Evolutionary conservation across 2,888 invertebrate genomes (phyloP), one percentile per base, ranked within the genome.

Genomic region (Acanthosepion lycidas): DNA sequence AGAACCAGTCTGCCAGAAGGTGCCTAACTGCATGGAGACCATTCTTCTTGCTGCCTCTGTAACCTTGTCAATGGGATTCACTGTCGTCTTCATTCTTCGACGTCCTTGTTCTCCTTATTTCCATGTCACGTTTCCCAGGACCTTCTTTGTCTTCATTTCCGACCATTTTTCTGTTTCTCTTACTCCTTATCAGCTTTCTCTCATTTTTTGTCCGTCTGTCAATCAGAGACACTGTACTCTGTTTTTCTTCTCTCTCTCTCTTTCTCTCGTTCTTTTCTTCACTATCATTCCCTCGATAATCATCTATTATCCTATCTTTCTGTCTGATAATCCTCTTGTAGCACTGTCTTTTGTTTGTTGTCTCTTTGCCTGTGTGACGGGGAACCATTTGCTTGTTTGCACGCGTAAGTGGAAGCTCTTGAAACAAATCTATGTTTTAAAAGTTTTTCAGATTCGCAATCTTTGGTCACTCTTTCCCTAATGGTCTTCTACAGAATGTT

Each of bases 391-490:
- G n/a, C 78, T 78, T 78, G n/a, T 78, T n/a, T 78, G 28, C 18
- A 15, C 15, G n/a, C n/a, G 23, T n/a, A 78, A n/a, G 78, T 78
- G 78, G n/a, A 78, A 78, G n/a, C 15, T 18, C 78, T n/a, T 78
- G 78, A 78, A 78, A 78, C 78, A n/a, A n/a, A 78, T 78, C 78
- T 78, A 78, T n/a, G n/a, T 78, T n/a, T 78, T n/a, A 12, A 78
- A 78, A 78, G 78, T 78, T 78, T 78, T 78, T n/a, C n/a, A n/a
- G 78, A 78, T 78, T 78, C n/a, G 23, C n/a, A 33, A 18, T n/a
- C n/a, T 78, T 78, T 78, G 78, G 78, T 78, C 78, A 78, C 78
- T 78, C 9, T 78, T 78, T 78, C 78, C n/a, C n/a, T 78, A 78
- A 78, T 78, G n/a, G 78, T 15, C 18, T 12, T n/a, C 18, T 8